These are phyloP conservation scores for Axis porcinus DNA, from an alignment of 2,113 vertebrate genomes.

Conservation along the genomic window DNA sequence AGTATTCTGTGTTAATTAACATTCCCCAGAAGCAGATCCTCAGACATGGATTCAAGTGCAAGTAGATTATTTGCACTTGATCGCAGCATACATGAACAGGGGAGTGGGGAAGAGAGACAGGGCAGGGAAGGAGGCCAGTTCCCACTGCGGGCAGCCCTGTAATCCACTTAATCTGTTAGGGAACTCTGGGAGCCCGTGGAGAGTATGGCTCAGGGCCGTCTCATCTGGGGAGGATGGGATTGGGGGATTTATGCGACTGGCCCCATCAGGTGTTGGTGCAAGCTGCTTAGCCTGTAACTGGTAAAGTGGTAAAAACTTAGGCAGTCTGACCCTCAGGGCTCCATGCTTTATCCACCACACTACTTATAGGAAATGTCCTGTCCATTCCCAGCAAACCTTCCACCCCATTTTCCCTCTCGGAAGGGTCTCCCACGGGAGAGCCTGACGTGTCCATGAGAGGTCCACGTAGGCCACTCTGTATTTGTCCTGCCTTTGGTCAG, in stretches of 20 bases:
- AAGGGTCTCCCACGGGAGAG: not conserved
- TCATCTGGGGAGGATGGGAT: not conserved
- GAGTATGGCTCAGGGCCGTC: not conserved
- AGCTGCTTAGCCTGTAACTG: not conserved
- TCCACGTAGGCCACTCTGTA: not conserved
- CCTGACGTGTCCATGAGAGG: not conserved
- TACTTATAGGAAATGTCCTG: not conserved
- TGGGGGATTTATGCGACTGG: not conserved
- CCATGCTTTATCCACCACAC: not conserved
- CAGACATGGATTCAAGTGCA: not conserved
- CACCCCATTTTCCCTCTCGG: not conserved
- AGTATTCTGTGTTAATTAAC: not conserved
- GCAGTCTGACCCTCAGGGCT: not conserved
- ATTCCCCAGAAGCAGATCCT: not conserved
- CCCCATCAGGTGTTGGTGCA: not conserved
- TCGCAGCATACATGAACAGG: not conserved
- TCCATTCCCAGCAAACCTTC: not conserved
- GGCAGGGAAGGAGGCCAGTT: not conserved
- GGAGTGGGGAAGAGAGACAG: not conserved
- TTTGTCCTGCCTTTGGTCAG: not conserved
- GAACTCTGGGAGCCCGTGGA: not conserved
- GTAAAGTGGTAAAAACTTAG: not conserved
- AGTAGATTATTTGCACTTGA: not conserved
- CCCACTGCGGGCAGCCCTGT: not conserved
- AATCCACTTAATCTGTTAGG: not conserved